These are phyloP conservation scores for Morpho achilles DNA, from an alignment of 2,888 invertebrate genomes.

Conservation along the genomic window DNA sequence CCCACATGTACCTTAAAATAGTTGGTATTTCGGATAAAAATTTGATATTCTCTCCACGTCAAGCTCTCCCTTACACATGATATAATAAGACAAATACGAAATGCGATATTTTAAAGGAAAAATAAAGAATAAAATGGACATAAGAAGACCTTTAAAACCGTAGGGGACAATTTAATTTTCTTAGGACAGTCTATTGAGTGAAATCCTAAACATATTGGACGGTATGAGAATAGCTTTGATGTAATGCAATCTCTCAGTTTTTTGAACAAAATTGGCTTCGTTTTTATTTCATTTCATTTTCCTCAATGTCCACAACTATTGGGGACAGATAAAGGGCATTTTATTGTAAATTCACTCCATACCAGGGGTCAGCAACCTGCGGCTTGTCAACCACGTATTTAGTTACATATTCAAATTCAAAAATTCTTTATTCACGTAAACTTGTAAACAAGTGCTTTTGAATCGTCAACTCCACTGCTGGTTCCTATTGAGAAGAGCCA, in stretches of 20 bases:
- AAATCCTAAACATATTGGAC: slow-evolving; percentile 74
- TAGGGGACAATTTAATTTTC: slow-evolving; percentile 71
- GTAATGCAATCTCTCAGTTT: slow-evolving; percentile 57
- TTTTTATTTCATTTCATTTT: slow-evolving; percentile 25
- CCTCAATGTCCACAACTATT: not conserved
- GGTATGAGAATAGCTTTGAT: slow-evolving; percentile 61
- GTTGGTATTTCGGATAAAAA: no score
- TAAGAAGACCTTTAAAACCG: slow-evolving; percentile 67
- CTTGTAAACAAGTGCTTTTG: no score
- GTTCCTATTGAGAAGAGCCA: no score
- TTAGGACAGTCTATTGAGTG: slow-evolving; percentile 63
- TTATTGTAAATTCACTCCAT: no score
- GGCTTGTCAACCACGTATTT: no score
- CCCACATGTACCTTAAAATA: no score
- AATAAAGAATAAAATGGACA: slow-evolving; percentile 50
- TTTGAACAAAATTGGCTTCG: slow-evolving; percentile 50
- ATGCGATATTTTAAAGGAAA: slow-evolving; percentile 64
- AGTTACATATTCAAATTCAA: no score
- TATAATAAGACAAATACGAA: slow-evolving; percentile 63
- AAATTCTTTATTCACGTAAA: no score
- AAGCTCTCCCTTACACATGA: slow-evolving; percentile 57
- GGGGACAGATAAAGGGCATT: no score
- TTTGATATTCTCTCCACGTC: slow-evolving; percentile 36
- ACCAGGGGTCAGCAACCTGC: no score
- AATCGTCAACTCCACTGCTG: no score